Base-by-base conservation (phyloP, 2,113 vertebrate species). In the rabbit (Oryctolagus cuniculus) region DNA sequence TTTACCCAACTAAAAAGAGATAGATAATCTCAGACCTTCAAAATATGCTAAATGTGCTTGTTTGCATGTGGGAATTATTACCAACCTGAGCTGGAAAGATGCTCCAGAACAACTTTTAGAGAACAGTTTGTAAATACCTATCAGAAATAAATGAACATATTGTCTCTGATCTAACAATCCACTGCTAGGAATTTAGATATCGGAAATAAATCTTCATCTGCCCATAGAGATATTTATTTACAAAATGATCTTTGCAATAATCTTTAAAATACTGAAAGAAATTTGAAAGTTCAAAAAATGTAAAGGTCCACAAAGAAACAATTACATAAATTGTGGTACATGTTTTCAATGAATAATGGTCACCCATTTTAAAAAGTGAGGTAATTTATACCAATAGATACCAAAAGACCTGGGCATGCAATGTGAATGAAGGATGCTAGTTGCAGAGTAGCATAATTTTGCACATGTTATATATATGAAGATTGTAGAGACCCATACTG, bases 161-260 rank as follows among this genome's bases (percentile, higher is more conserved):
- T 77, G 55, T 63, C 10, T 89, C 79, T 92, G 53, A 81, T 3
- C 90, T 85, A 91, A 29, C 17, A 81, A 86, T 58, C 8, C 31
- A 61, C 31, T n/a, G 5, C 8, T 75, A 75, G 29, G 44, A 91
- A 79, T 79, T 86, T 75, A 69, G 17, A 78, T 5, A 17, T 93
- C 38, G 70, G 31, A 89, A 91, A 95, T 49, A 87, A 81, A 67
- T 73, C 92, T 44, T 94, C 38, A 81, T 22, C 49, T 67, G 38
- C n/a, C 63, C 7, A 81, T 1, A 85, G 64, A 81, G 55, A 15
- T 73, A 49, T n/a, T 81, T 74, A 91, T 38, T 70, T 87, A 73
- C 22, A 88, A 10, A 7, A 44, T 81, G 15, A 53, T 63, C 25
- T 67, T 92, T 69, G 27, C 1, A 73, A 92, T 17, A 81, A 61